These are phyloP conservation scores for Myrmophylax atrothorax DNA, from an alignment of 2,113 vertebrate genomes.

Conservation along the genomic window DNA sequence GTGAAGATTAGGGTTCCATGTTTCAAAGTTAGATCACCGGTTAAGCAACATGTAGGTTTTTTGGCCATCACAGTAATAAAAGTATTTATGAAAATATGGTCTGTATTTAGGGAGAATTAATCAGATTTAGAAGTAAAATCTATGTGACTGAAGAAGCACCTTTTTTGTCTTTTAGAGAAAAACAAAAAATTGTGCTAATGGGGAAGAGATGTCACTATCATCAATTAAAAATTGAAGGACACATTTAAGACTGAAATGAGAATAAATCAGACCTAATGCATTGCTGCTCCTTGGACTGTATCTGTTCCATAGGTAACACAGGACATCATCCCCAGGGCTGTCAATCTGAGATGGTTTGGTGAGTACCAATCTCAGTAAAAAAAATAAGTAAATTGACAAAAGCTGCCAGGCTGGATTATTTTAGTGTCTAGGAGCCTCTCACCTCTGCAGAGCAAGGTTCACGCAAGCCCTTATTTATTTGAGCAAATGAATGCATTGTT, in stretches of 20 bases:
- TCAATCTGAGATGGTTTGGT: background rate
- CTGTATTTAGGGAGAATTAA: conserved; percentile 15
- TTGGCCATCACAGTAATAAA: background rate
- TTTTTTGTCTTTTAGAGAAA: conserved; percentile 1
- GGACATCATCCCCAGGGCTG: background rate
- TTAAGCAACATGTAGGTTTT: conserved; percentile 1
- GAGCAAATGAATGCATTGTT: background rate
- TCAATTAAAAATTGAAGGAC: conserved; percentile 13
- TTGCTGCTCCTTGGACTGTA: background rate
- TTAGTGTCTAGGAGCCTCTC: background rate
- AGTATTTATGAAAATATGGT: background rate
- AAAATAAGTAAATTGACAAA: conserved; percentile 14
- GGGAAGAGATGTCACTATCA: background rate
- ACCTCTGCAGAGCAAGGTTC: background rate
- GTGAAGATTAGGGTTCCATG: background rate
- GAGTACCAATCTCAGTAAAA: background rate
- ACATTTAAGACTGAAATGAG: conserved; percentile 10
- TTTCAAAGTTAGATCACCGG: background rate
- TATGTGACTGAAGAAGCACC: background rate
- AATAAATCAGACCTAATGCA: background rate
- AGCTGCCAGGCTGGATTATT: background rate
- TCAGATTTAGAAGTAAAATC: conserved; percentile 48
- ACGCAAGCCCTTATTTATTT: background rate
- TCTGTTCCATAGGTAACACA: background rate
- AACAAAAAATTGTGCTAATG: background rate